Evolutionary conservation across 2,797 vertebrate genomes (phyloP).

Genomic region (Lithobates pipiens): DNA sequence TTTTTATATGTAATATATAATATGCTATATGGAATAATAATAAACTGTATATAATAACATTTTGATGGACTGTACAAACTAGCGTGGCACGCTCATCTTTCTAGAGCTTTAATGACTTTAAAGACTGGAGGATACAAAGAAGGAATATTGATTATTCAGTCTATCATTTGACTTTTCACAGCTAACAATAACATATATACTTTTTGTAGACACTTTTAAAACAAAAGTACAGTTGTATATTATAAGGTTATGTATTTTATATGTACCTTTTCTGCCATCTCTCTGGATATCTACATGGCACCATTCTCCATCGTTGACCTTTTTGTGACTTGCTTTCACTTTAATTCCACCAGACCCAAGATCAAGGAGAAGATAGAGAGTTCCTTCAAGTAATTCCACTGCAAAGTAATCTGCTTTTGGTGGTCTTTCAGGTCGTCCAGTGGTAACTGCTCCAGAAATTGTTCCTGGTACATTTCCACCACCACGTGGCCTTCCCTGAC

Average conservation of each 20-base stretch:
- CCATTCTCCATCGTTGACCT: conserved; percentile 92
- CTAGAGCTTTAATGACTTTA: too few relatives aligned
- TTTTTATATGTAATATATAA: too few relatives aligned
- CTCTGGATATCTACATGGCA: conserved; percentile 94
- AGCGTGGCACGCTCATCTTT: too few relatives aligned
- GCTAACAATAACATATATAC: too few relatives aligned
- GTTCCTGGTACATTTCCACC: conserved; percentile 19
- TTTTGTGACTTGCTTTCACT: conserved; percentile 85
- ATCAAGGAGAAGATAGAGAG: conserved; percentile 90
- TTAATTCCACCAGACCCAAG: conserved; percentile 93
- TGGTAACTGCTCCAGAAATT: conserved; percentile 36
- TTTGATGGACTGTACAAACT: too few relatives aligned
- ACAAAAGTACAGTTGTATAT: not conserved
- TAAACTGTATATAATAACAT: too few relatives aligned
- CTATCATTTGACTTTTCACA: too few relatives aligned
- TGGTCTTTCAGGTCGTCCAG: conserved; percentile 73
- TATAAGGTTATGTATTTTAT: not conserved
- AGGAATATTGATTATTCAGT: too few relatives aligned
- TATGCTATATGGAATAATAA: too few relatives aligned
- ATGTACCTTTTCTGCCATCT: conserved; percentile 86
- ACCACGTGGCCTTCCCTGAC: conserved; percentile 81
- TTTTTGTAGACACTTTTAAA: too few relatives aligned
- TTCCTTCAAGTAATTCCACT: conserved; percentile 90
- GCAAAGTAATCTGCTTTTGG: conserved; percentile 87
- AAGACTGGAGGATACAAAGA: too few relatives aligned